phyloP scores from a whole-genome alignment of 1,140 invertebrate species.

The Drosophila lini region DNA sequence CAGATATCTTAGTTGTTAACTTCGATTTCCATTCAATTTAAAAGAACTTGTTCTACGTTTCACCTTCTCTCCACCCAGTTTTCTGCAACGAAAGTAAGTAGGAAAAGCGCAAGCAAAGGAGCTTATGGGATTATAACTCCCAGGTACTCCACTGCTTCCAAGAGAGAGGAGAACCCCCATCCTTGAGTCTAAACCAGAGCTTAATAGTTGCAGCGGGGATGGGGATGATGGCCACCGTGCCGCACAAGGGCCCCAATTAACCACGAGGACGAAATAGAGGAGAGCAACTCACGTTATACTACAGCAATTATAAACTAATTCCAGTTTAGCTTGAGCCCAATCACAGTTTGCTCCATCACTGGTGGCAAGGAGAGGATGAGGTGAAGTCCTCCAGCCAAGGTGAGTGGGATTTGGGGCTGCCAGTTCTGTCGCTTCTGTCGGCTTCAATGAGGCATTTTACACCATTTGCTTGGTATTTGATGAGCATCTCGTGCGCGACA shows the following conservation, averaged over 20 bases:
- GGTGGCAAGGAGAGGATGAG: not conserved
- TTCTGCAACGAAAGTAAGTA: conserved; percentile 9
- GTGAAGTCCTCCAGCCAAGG: conserved; percentile 3
- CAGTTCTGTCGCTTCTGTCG: conserved; percentile 22
- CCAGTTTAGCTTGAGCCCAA: conserved; percentile 38
- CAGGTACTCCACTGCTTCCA: conserved; percentile 2
- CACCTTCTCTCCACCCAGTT: not conserved
- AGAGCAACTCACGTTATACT: conserved; percentile 14
- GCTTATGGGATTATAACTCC: conserved; percentile 46
- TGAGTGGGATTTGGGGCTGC: conserved; percentile 54
- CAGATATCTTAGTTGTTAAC: not conserved
- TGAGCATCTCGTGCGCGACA: conserved; percentile 56
- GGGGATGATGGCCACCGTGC: not conserved
- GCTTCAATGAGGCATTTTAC: conserved; percentile 79
- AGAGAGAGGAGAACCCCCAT: not conserved
- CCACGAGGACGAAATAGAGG: conserved; percentile 23
- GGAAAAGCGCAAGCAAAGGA: conserved; percentile 20
- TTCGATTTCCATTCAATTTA: conserved; percentile 4
- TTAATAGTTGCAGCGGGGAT: conserved; percentile 19
- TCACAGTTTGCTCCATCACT: conserved; percentile 48
- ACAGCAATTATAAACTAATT: conserved; percentile 51
- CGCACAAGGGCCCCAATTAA: conserved; percentile 35
- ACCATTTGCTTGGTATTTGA: conserved; percentile 76
- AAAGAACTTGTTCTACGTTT: not conserved
- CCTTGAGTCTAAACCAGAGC: not conserved